Base-by-base conservation (phyloP, 2,888 invertebrate species). In the Caenorhabditis drosophilae region DNA sequence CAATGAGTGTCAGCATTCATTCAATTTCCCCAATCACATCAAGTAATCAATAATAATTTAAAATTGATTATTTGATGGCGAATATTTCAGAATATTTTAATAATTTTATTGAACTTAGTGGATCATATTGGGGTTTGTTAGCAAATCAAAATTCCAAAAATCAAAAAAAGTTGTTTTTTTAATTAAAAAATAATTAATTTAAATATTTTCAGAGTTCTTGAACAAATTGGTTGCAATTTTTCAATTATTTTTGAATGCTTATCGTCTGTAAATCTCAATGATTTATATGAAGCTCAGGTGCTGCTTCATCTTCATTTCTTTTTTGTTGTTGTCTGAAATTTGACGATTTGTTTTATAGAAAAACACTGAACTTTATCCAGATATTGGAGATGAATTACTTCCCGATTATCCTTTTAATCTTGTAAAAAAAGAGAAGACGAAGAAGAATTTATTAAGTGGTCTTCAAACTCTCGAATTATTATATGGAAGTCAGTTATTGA, bases 401-500 rank as follows among this genome's bases (percentile, higher is more conserved):
- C 64, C 63, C 2, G 48, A 52, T 18, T 41, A 48, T 4, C 63
- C 63, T 3, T 42, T 42, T 7, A 22, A 16, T 12, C 25, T 41
- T 22, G 4, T 54, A 12, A 49, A 42, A 23, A 6, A 52, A 2
- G 50, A 27, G 0, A 54, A 58, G 23, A 38, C 34, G 47, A 31
- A n/a, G n/a, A n/a, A n/a, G n/a, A n/a, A n/a, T n/a, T n/a, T n/a
- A n/a, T n/a, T n/a, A n/a, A n/a, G n/a, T 27, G 64, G 64, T 26
- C 18, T 64, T 2, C 53, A 54, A 54, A 51, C 50, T 4, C 27
- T 64, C 6, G 64, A 64, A 48, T 36, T 53, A 1, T 35, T 64
- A 11, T 64, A 58, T 45, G 58, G 58, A 46, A 64, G 64, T 64
- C 23, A 31, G 31, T n/a, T n/a, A n/a, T n/a, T n/a, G n/a, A n/a